A percentile compares a stretch with the other conserved stretches of the same genome.
These are phyloP conservation scores for Hormaphis cornu DNA, from an alignment of 1,140 invertebrate genomes.

Conservation along the genomic window DNA sequence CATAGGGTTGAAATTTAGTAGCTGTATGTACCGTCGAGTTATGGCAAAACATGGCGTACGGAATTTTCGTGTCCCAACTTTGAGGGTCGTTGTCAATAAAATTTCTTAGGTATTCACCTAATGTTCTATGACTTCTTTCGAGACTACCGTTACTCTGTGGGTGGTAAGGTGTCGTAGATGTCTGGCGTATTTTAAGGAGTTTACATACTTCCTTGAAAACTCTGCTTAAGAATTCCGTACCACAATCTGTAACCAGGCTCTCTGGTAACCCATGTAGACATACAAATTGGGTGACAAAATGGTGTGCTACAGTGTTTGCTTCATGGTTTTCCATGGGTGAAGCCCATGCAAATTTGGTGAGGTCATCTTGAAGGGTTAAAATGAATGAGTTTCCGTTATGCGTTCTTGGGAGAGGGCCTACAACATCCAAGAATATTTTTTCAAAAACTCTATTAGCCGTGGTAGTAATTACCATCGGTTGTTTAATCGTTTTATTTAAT, in stretches of 20 bases:
- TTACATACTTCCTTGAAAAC: neutral
- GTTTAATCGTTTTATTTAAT: conserved; percentile 1
- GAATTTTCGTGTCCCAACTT: conserved; percentile 45
- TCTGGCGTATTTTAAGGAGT: neutral
- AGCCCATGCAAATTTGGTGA: conserved; percentile 35
- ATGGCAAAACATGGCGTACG: conserved; percentile 43
- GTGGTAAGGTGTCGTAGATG: conserved; percentile 37
- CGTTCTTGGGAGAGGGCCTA: neutral
- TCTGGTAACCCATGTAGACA: neutral
- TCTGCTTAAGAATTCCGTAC: neutral
- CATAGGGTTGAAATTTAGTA: conserved; percentile 42
- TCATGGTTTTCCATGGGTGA: conserved; percentile 41
- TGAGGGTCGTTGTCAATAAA: conserved; percentile 40
- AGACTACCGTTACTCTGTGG: conserved; percentile 32
- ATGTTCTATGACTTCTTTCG: conserved; percentile 42
- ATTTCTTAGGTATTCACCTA: conserved; percentile 42
- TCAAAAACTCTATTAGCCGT: neutral
- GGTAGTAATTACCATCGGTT: conserved; percentile 4
- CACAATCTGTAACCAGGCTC: neutral
- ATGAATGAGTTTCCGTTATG: conserved; percentile 5
- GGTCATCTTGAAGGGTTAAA: neutral
- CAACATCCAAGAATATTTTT: neutral
- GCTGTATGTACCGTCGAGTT: conserved; percentile 42
- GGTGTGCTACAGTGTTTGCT: conserved; percentile 38
- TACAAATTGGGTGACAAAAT: neutral